Base-by-base conservation (phyloP, 2,888 invertebrate genomes). In the Piscicola geometra region DNA sequence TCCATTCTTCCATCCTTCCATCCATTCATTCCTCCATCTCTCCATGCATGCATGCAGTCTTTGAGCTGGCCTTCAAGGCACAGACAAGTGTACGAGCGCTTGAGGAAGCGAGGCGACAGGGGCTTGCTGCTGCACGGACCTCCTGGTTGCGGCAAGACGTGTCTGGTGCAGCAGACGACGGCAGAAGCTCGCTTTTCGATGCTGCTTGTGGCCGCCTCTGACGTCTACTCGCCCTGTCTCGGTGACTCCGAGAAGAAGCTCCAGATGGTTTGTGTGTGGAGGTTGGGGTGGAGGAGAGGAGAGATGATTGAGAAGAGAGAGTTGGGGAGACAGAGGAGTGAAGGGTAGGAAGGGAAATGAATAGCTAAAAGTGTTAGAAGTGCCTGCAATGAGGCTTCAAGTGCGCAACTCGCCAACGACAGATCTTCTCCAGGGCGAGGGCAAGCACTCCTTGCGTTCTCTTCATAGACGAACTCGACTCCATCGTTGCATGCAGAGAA, bases 81-180 rank as follows among this genome's bases (percentile, higher is more conserved):
- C 60, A 56, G n/a, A n/a, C 35, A 73, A 18, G 36, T 36, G 33
- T 60, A 35, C 64, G 21, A 56, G n/a, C 56, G 41, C 15, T 60
- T 73, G n/a, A 25, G 12, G 32, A n/a, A 60, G 30, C 30, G n/a
- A 73, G 35, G 33, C 0, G 73, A 73, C 33, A 0, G 73, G n/a
- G 60, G 70, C 5, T 30, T 68, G 18, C 56, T 75, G 3, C 70
- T 66, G 50, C 33, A 75, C 33, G 67, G 67, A 1, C 32, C 32
- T 41, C 75, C 75, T 1, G 75, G 75, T 5, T 68, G 67, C 50
- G 75, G 67, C 1, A 98, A 99, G 87, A 99, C 99, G 0, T 93
- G 97, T 92, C 92, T 98, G 81, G 98, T 97, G 0, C 93, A 94
- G 86, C 98, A 98, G 0, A 85, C 97, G 41, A 98, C 98, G 0